Conservation (phyloP, 1,140 invertebrate species). For the Trichonephila inaurata region DNA sequence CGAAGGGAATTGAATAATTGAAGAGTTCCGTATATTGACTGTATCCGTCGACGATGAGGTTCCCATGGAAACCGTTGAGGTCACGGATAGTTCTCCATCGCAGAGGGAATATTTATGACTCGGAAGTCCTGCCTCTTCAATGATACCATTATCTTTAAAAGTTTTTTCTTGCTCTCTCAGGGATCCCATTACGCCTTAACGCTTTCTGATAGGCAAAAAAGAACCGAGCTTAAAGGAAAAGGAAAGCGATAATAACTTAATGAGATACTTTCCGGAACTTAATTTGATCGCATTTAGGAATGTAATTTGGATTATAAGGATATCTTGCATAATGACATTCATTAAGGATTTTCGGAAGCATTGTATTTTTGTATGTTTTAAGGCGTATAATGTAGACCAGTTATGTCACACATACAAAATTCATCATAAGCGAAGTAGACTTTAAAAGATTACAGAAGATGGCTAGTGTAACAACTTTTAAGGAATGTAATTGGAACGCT, state of each 20-base stretch:
- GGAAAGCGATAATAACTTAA: neutral
- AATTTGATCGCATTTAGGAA: neutral
- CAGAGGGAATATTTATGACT: constrained; percentile 21
- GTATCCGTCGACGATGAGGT: neutral
- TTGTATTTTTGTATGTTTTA: no score
- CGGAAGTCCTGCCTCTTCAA: neutral
- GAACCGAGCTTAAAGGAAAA: neutral
- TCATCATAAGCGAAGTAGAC: no score
- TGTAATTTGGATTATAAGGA: neutral
- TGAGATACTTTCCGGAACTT: neutral
- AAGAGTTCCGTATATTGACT: constrained; percentile 40
- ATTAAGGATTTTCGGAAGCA: no score
- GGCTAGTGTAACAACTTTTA: no score
- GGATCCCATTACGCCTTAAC: neutral
- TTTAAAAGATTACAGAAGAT: no score
- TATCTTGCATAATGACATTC: no score
- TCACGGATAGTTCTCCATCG: neutral
- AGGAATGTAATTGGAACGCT: no score
- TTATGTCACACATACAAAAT: no score
- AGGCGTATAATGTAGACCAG: no score
- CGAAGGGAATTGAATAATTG: constrained; percentile 28
- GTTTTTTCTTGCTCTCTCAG: neutral
- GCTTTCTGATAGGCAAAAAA: neutral
- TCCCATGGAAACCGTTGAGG: constrained; percentile 44
- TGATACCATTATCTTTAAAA: constrained; percentile 8